These are phyloP conservation scores for Lucifuga dentata DNA, from an alignment of 2,113 vertebrate genomes.

Conservation along the genomic window DNA sequence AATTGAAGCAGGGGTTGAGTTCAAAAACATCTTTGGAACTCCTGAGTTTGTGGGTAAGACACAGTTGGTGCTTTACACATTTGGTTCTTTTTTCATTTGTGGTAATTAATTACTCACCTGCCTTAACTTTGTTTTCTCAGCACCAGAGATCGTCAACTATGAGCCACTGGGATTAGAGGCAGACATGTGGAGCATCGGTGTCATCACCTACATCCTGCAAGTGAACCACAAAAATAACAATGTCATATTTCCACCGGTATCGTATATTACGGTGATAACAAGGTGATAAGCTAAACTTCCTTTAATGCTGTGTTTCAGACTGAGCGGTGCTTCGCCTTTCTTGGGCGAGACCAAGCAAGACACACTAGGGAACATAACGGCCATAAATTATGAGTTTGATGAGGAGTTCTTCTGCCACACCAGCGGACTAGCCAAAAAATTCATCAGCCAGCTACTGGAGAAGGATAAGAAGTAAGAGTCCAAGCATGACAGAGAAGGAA, in stretches of 20 bases:
- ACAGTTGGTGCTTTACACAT: background rate
- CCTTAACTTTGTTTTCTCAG: conserved; percentile 74
- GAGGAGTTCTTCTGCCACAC: conserved; percentile 97
- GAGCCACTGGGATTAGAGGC: conserved; percentile 93
- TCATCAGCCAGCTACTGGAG: conserved; percentile 93
- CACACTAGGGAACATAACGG: conserved; percentile 93
- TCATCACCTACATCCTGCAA: conserved; percentile 99
- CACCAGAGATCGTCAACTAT: conserved; percentile 98
- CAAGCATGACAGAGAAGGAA: background rate
- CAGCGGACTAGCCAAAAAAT: conserved; percentile 93
- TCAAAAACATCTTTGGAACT: conserved; percentile 98
- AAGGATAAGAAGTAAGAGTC: conserved; percentile 84
- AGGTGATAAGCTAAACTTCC: background rate
- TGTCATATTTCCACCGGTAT: no score
- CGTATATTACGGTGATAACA: background rate
- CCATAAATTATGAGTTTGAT: conserved; percentile 94
- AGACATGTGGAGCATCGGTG: conserved; percentile 99
- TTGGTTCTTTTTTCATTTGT: background rate
- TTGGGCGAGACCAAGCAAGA: conserved; percentile 96
- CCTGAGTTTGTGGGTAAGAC: conserved; percentile 96
- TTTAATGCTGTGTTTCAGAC: conserved; percentile 72
- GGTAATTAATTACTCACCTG: background rate
- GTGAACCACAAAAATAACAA: conserved; percentile 54
- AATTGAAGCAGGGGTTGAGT: conserved; percentile 96
- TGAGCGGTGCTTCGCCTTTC: conserved; percentile 96